A percentile compares a stretch with the other conserved stretches of the same genome.
Conservation (phyloP, 2,797 vertebrate species). For the Xenops minutus region DNA sequence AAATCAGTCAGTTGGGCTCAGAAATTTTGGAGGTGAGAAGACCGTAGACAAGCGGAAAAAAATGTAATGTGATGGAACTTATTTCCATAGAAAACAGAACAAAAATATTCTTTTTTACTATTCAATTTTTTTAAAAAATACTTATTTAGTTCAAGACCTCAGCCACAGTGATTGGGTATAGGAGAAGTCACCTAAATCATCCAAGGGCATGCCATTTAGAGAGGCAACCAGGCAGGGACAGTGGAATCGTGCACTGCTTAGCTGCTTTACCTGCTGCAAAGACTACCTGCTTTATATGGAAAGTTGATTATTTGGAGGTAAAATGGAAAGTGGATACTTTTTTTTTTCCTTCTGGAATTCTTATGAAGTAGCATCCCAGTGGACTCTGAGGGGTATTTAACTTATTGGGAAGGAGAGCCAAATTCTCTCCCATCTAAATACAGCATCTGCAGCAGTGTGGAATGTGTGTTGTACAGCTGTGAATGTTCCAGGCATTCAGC, state of each 20-base stretch:
- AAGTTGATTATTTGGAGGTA: background rate
- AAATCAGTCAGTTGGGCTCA: background rate
- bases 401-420: background rate
- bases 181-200: background rate
- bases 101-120: background rate
- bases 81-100: background rate
- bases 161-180: background rate
- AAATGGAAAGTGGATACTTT: background rate
- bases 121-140: rapidly evolving
- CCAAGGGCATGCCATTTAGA: background rate
- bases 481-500: conserved; percentile 26
- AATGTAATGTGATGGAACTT: background rate
- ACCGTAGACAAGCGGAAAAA: background rate
- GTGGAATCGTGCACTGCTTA: rapidly evolving
- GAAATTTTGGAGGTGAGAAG: background rate
- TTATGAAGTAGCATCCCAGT: background rate
- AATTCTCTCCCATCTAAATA: conserved; percentile 26
- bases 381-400: background rate
- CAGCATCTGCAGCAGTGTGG: conserved; percentile 51
- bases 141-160: background rate
- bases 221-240: background rate
- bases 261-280: background rate
- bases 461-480: conserved; percentile 54
- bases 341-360: background rate
- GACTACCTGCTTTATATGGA: background rate